A percentile compares a stretch with the other conserved stretches of the same genome.
These are phyloP conservation scores for Diogma glabrata DNA, from an alignment of 2,888 invertebrate genomes.

Conservation along the genomic window DNA sequence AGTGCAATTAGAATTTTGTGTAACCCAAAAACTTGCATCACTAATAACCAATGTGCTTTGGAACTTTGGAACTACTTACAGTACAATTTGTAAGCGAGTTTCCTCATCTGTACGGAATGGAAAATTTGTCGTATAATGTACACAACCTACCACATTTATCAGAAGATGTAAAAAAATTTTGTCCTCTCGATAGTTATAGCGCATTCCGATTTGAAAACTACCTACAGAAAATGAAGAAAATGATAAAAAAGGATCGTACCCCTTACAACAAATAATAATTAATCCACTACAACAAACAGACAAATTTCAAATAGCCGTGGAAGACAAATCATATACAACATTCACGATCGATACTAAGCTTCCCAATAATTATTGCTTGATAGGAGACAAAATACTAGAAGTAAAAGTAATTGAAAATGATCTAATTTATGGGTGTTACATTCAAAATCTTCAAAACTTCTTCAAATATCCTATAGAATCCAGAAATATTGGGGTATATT, in stretches of 20 bases:
- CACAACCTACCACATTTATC: slow-evolving; percentile 14
- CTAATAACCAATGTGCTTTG: slow-evolving; percentile 6
- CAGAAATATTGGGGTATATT: neutral
- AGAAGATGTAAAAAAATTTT: slow-evolving; percentile 12
- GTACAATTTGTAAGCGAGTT: too few species aligned
- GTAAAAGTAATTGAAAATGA: too few species aligned
- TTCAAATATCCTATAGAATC: neutral
- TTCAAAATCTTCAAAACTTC: neutral
- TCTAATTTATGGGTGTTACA: too few species aligned
- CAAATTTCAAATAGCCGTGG: neutral
- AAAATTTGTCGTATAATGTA: slow-evolving; percentile 15
- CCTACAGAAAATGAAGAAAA: slow-evolving; percentile 11
- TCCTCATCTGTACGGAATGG: slow-evolving; percentile 15
- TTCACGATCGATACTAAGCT: neutral
- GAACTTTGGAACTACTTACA: too few species aligned
- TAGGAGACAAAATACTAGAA: neutral
- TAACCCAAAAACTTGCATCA: slow-evolving; percentile 2
- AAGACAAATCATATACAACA: neutral
- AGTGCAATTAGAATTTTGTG: slow-evolving; percentile 15
- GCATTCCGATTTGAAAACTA: slow-evolving; percentile 15
- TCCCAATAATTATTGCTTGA: neutral
- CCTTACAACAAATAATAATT: neutral
- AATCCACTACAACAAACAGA: neutral
- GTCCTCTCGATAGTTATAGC: slow-evolving; percentile 12
- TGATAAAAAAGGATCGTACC: slow-evolving; percentile 10